These are phyloP conservation scores for Amphiprion ocellaris DNA, from an alignment of 2,113 vertebrate genomes.

Conservation along the genomic window DNA sequence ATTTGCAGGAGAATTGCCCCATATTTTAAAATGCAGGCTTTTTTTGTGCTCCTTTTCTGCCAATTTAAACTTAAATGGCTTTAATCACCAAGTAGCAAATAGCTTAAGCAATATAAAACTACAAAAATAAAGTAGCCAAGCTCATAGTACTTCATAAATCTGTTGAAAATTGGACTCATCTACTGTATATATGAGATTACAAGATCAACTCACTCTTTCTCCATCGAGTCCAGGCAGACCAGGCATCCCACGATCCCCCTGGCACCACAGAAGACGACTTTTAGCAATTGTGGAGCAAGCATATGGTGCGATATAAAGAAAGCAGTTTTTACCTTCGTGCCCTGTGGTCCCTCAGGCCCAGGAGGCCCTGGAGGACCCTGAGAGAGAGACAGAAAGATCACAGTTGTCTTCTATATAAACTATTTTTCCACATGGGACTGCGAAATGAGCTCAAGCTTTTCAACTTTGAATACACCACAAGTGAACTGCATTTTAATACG, in stretches of 20 bases:
- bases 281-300: not conserved
- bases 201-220: conserved; percentile 88
- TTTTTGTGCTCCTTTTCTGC: too few relatives aligned
- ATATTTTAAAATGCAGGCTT: too few relatives aligned
- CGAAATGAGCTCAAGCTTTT: not conserved
- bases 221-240: conserved; percentile 93
- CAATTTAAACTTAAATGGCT: not conserved
- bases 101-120: not conserved
- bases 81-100: not conserved
- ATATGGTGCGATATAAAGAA: not conserved
- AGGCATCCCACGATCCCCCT: conserved; percentile 94
- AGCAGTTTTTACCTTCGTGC: conserved; percentile 88
- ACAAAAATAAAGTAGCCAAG: too few relatives aligned
- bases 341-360: conserved; percentile 91
- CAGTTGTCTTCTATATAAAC: not conserved
- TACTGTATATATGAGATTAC: not conserved
- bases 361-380: conserved; percentile 90
- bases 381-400: conserved; percentile 1
- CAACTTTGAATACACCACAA: not conserved
- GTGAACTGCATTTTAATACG: not conserved
- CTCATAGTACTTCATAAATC: not conserved
- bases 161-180: not conserved
- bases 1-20: too few relatives aligned
- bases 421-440: not conserved
- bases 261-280: conserved; percentile 21